Base-by-base conservation (phyloP, 2,113 vertebrate species). In the Aegithalos caudatus region DNA sequence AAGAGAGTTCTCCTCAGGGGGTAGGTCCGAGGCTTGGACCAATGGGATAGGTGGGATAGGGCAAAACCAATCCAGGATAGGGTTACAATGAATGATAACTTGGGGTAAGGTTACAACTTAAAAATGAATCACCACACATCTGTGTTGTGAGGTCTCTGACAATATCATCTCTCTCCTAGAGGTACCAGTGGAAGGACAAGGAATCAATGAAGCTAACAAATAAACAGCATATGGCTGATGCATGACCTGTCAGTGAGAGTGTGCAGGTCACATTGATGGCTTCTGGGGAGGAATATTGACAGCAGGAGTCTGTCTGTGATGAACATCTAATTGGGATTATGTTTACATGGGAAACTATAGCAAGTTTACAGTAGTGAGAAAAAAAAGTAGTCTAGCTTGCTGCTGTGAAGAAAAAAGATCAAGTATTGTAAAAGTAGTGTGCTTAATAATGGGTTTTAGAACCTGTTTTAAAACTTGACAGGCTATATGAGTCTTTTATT, bases 121-220 rank as follows among this genome's bases (percentile, higher is more conserved):
- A n/a, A n/a, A n/a, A n/a, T n/a, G n/a, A n/a, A n/a, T n/a, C n/a
- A n/a, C n/a, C n/a, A n/a, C n/a, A n/a, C 21, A 27, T 73, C 58
- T 78, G 51, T 84, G 69, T 78, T 82, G 67, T 35, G 54, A 57
- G 69, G 50, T 81, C 70, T 90, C 61, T 89, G 51, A 50, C 94
- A 83, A 67, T 69, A 72, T 47, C 20, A 58, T 77, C 65, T 65
- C 73, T 48, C 65, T 88, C 35, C 51, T 85, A 27, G 60, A 90
- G 37, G 67, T 70, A 40, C 21, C 40, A 95, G 57, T 67, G 65
- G 56, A 96, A 86, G 70, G 35, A 24, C 37, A 92, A 86, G 90
- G 94, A 96, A 97, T 97, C 95, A 78, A 91, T 97, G 91, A 58
- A 84, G 76, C 74, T 86, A 91, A 82, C 93, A 96, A 94, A 96